Percentiles rank a stretch among this genome's conserved stretches.
Evolutionary conservation across 2,888 invertebrate species (phyloP).

Genomic region (Caradrina clavipalpis): DNA sequence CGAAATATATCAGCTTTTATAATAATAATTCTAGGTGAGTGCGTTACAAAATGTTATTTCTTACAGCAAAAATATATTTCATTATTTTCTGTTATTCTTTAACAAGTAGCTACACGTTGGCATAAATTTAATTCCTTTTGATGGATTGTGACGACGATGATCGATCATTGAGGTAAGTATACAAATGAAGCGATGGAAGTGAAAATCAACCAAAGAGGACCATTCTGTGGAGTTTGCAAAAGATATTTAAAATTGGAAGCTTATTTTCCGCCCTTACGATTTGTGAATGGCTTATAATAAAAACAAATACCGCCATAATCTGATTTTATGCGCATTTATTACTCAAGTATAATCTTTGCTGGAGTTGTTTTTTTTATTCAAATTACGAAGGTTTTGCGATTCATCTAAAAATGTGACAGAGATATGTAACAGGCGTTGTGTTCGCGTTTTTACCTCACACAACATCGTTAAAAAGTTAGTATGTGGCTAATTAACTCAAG

Average conservation of each 20-base stretch:
- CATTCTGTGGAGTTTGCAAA: constrained; percentile 34
- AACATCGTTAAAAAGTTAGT: constrained; percentile 52
- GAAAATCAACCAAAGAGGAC: constrained; percentile 20
- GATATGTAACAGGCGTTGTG: constrained; percentile 17
- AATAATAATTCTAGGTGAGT: background rate
- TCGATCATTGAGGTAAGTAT: constrained; percentile 28
- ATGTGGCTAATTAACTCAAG: constrained; percentile 55
- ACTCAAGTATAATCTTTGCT: constrained; percentile 22
- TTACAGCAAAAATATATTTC: background rate
- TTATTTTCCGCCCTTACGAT: constrained; percentile 37
- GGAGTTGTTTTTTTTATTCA: constrained; percentile 39
- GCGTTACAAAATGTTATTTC: background rate
- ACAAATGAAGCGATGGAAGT: constrained; percentile 28
- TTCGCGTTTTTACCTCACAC: constrained; percentile 37
- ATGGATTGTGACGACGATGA: constrained; percentile 46
- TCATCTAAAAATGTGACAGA: constrained; percentile 22
- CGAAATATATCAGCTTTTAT: constrained; percentile 5
- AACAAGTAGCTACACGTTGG: constrained; percentile 1
- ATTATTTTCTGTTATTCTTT: constrained; percentile 9
- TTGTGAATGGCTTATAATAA: constrained; percentile 48
- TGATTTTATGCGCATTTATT: constrained; percentile 43
- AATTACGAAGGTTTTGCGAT: constrained; percentile 11
- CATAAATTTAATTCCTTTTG: constrained; percentile 38
- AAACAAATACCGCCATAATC: constrained; percentile 48
- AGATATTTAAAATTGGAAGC: constrained; percentile 42